Percentiles rank a stretch among this genome's conserved stretches.
Evolutionary conservation across 35 echinoderm and acorn worm species (phyloP).

Genomic region (Hemicentrotus pulcherrimus): DNA sequence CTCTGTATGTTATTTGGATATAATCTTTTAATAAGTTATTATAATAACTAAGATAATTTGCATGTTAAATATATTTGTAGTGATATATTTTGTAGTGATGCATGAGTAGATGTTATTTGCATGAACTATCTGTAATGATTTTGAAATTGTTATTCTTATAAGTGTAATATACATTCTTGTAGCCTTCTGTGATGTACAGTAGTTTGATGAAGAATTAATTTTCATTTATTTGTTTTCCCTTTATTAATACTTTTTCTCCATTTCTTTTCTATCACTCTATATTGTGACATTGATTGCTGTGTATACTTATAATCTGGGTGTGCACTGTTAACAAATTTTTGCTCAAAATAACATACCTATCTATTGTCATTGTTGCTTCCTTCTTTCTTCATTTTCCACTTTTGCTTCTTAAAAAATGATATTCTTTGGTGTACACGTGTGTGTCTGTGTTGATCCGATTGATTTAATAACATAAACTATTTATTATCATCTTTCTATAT

Average conservation of each 20-base stretch:
- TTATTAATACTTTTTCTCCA: background rate
- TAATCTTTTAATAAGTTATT: no score
- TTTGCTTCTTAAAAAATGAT: background rate
- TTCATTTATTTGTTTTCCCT: background rate
- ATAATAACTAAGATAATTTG: no score
- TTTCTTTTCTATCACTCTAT: background rate
- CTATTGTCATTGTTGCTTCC: background rate
- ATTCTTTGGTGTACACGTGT: no score
- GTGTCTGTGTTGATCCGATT: no score
- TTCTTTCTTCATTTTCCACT: background rate
- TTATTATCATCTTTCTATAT: no score
- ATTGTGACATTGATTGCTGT: background rate
- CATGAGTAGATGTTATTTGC: background rate
- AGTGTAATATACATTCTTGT: background rate
- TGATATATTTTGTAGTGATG: background rate
- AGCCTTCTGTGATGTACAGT: background rate
- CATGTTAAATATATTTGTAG: background rate
- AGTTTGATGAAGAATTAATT: background rate
- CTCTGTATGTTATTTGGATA: no score
- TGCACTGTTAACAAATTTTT: background rate
- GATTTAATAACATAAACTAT: no score
- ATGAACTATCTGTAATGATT: background rate
- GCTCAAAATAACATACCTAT: background rate
- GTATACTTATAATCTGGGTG: background rate
- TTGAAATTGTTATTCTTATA: background rate